Conservation (phyloP, 2,888 invertebrate genomes). For the Dryobotodes eremita region DNA sequence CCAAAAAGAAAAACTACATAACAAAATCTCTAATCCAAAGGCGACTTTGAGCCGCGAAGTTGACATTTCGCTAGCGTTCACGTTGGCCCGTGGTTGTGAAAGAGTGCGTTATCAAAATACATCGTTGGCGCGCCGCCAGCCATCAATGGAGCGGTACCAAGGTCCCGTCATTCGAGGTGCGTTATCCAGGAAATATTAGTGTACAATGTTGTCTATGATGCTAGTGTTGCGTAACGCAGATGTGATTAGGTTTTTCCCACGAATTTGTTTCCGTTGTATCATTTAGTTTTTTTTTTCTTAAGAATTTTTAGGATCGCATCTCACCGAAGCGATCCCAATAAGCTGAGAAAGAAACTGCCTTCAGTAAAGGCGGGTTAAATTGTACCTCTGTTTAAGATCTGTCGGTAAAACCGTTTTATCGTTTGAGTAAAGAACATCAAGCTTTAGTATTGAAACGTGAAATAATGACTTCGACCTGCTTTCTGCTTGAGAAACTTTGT, state of each 20-base stretch:
- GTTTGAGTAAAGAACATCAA: background rate
- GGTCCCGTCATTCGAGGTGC: slow-evolving; percentile 62
- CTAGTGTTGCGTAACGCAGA: slow-evolving; percentile 26
- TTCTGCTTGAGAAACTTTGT: background rate
- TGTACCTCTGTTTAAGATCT: background rate
- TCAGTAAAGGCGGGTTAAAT: background rate
- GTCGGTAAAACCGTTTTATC: too few species aligned
- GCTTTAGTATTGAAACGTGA: background rate
- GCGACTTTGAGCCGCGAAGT: slow-evolving; percentile 56
- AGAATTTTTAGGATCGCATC: background rate
- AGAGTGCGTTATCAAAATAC: slow-evolving; percentile 75
- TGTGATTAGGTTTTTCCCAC: background rate
- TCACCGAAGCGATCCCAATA: too few species aligned
- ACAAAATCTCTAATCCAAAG: slow-evolving; percentile 15
- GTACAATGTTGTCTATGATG: slow-evolving; percentile 35
- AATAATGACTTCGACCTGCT: slow-evolving; percentile 16
- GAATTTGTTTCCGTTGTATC: background rate
- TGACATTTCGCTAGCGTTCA: slow-evolving; percentile 58
- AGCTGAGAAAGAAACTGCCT: background rate
- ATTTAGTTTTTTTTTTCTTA: background rate
- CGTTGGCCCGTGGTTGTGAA: slow-evolving; percentile 68
- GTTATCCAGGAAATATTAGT: slow-evolving; percentile 56
- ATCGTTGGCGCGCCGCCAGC: slow-evolving; percentile 74
- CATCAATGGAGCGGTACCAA: slow-evolving; percentile 69
- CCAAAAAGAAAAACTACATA: background rate